A percentile compares a stretch with the other conserved stretches of the same genome.
Conservation (phyloP, 92 coral and sea anemone genomes). For the Muricea muricata region DNA sequence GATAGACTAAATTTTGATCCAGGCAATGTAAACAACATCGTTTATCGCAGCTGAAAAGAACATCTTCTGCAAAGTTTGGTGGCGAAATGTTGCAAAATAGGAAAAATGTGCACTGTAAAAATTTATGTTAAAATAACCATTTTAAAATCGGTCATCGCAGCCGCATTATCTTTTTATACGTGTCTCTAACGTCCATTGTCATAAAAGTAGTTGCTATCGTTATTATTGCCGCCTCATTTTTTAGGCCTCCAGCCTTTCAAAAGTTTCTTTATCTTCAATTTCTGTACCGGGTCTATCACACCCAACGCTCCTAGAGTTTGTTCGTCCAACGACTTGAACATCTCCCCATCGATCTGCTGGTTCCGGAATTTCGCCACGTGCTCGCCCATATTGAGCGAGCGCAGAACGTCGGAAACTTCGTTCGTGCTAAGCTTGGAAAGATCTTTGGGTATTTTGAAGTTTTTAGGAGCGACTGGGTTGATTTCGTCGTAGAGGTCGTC, state of each 20-base stretch:
- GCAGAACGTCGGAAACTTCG: constrained; percentile 24
- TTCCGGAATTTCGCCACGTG: constrained; percentile 27
- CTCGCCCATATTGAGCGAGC: constrained; percentile 23
- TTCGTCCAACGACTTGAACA: constrained; percentile 26
- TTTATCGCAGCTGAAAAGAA: no score
- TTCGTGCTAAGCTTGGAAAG: constrained; percentile 26
- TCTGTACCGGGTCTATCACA: constrained; percentile 27
- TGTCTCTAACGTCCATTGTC: no score
- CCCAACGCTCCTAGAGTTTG: constrained; percentile 18
- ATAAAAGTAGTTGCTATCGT: no score
- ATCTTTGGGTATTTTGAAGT: constrained; percentile 41
- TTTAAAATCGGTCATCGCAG: no score
- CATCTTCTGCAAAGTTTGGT: no score
- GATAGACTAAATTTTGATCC: no score
- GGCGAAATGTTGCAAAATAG: no score
- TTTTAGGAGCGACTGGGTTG: constrained; percentile 3
- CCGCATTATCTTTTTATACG: no score
- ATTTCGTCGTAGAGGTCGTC: constrained; percentile 35
- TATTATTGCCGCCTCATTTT: no score
- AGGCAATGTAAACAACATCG: no score
- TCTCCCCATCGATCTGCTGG: constrained; percentile 34
- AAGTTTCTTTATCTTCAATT: constrained; percentile 8
- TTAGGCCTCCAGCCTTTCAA: constrained; percentile 44
- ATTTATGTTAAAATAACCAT: no score
- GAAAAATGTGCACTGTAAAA: no score